Conservation (phyloP, 2,113 vertebrate species). For the Lathamus discolor region DNA sequence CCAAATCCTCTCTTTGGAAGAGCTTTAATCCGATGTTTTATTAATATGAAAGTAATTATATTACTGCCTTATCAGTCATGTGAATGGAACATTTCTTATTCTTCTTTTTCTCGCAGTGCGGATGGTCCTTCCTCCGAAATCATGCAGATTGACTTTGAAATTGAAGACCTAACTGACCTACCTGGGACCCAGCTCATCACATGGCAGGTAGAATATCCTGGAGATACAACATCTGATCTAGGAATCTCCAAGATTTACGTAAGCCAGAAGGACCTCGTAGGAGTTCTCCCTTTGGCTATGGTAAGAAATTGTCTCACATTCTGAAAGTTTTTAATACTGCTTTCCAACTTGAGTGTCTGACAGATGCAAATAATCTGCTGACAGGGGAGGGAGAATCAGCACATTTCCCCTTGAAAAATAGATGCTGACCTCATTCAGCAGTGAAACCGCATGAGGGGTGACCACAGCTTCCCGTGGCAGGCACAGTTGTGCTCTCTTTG, state of each 20-base stretch:
- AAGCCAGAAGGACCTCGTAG: conserved; percentile 85
- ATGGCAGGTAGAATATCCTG: conserved; percentile 90
- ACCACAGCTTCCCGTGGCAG: background rate
- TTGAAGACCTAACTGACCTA: conserved; percentile 80
- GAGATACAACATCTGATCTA: conserved; percentile 70
- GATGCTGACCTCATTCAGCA: background rate
- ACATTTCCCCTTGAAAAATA: background rate
- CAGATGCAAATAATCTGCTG: background rate
- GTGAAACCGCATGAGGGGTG: background rate
- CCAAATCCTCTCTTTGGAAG: background rate
- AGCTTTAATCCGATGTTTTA: background rate
- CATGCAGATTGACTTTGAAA: conserved; percentile 90
- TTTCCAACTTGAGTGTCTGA: background rate
- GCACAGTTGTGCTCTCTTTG: background rate
- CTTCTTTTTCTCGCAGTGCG: conserved; percentile 31
- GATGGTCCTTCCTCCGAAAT: conserved; percentile 77
- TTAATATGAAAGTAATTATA: background rate
- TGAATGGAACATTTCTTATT: background rate
- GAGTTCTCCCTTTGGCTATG: conserved; percentile 88
- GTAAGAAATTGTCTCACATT: conserved; percentile 71
- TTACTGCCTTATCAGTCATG: background rate
- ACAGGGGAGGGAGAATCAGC: background rate
- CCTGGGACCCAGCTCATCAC: conserved; percentile 86
- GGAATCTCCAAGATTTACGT: conserved; percentile 89
- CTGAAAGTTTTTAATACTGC: background rate